phyloP scores from a whole-genome alignment of 2,797 vertebrate species.

The Acanthiza pusilla region DNA sequence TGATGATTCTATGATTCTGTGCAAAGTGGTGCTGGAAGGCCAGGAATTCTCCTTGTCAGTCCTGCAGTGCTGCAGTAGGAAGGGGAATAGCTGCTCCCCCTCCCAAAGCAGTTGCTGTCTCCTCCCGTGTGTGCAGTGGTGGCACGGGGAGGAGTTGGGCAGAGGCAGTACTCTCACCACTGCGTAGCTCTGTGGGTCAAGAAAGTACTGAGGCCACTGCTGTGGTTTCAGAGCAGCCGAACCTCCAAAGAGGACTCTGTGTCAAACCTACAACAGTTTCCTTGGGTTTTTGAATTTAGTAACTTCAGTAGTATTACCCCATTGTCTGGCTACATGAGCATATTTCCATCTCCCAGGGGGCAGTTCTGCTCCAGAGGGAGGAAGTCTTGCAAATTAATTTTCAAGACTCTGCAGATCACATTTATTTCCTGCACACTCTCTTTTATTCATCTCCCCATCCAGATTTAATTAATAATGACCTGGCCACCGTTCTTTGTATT shows the following conservation, averaged over 20 bases:
- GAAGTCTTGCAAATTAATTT: background rate
- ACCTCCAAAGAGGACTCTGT: background rate
- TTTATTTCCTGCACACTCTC: background rate
- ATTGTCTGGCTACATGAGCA: background rate
- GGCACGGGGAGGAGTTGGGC: accelerated
- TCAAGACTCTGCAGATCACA: background rate
- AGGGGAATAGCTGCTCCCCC: background rate
- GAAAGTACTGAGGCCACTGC: background rate
- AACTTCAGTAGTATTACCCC: background rate
- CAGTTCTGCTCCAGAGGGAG: background rate
- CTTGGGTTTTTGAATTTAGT: background rate
- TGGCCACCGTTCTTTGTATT: background rate
- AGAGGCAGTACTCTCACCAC: background rate
- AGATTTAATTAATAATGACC: background rate
- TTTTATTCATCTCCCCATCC: background rate
- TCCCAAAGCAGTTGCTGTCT: background rate
- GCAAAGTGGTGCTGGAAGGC: background rate
- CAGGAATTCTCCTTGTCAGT: background rate
- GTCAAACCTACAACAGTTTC: background rate
- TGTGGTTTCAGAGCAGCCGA: background rate
- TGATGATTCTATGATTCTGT: background rate
- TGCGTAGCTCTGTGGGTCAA: accelerated
- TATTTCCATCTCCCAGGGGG: background rate
- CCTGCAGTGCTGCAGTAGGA: accelerated
- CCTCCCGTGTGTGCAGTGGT: background rate